Conservation (phyloP, 2,888 invertebrate species). For the Tetragnatha montana region DNA sequence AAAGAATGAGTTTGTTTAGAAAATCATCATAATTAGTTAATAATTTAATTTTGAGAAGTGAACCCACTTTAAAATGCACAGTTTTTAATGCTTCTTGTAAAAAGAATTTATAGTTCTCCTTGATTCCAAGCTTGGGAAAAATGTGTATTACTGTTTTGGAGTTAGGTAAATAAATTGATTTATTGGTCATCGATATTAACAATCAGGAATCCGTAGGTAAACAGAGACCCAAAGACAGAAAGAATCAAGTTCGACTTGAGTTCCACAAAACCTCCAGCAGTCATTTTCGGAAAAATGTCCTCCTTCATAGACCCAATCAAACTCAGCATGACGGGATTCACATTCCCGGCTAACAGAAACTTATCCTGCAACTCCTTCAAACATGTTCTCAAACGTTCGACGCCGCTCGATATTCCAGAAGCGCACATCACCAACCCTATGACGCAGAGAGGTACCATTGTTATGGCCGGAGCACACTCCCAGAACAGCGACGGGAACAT, state of each 20-base stretch:
- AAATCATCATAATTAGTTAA: too few species aligned
- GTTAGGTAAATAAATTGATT: too few species aligned
- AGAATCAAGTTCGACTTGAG: slow-evolving; percentile 1
- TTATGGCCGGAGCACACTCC: not conserved
- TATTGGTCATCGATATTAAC: not conserved
- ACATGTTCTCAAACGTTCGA: not conserved
- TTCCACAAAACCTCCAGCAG: slow-evolving; percentile 2
- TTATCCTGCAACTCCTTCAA: not conserved
- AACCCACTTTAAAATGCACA: too few species aligned
- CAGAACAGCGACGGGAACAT: not conserved
- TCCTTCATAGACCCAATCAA: slow-evolving; percentile 1
- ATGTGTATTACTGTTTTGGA: too few species aligned
- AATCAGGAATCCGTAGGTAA: slow-evolving; percentile 17
- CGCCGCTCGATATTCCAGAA: not conserved
- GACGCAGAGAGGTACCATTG: not conserved
- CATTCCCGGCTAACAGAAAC: not conserved
- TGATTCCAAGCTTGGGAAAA: too few species aligned
- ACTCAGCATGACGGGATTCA: not conserved
- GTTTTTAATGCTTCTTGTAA: too few species aligned
- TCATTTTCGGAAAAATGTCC: slow-evolving; percentile 10
- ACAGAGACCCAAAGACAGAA: slow-evolving; percentile 23
- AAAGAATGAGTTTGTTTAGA: too few species aligned
- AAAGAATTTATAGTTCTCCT: too few species aligned
- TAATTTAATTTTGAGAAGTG: too few species aligned
- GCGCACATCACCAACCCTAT: not conserved